Evolutionary conservation across 1,140 invertebrate genomes (phyloP), one percentile per base, ranked within the genome.

Genomic region (Drosophila repleta): DNA sequence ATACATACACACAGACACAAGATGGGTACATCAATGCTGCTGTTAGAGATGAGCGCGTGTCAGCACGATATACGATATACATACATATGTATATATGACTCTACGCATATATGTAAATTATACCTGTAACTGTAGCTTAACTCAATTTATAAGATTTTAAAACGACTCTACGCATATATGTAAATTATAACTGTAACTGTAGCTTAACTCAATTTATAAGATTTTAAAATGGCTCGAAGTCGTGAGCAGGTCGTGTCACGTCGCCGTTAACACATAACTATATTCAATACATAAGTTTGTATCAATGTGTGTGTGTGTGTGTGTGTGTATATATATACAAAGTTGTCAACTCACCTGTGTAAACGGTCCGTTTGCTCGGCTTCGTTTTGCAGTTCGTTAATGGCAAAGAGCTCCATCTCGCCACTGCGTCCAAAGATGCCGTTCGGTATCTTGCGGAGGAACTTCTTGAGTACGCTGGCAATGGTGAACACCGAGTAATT

Each of bases 401-500:
- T 96, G 64, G 96, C 94, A 92, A 99, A 98, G 43, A 99, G 93
- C 68, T 95, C 94, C 92, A 97, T 95, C 92, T 99, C 98, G 69
- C 96, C 96, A 55, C 97, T 96, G 29, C 95, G 94, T 0, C 98
- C 95, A 93, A 99, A 99, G 58, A 99, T 97, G 21, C 98, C 98
- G 66, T 96, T 97, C 45, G 98, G 98, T 79, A 99, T 95, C 94
- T 99, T 99, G 62, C 98, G 94, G n/a, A 99, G 94, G 93, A 99
- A 99, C 93, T 97, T 97, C 93, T 99, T 99, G 29, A 99, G 93
- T 37, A 99, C 98, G 92, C 98, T 99, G 21, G 98, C 98, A 88
- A 99, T 98, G 39, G 98, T 99, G 93, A 99, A 98, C 57, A 99
- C 98, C 74, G 97, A 98, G 92, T 98, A 99, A 92, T 99, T 98